phyloP scores from a whole-genome alignment of 2,888 invertebrate genomes.

The Sminthurinus aureus region DNA sequence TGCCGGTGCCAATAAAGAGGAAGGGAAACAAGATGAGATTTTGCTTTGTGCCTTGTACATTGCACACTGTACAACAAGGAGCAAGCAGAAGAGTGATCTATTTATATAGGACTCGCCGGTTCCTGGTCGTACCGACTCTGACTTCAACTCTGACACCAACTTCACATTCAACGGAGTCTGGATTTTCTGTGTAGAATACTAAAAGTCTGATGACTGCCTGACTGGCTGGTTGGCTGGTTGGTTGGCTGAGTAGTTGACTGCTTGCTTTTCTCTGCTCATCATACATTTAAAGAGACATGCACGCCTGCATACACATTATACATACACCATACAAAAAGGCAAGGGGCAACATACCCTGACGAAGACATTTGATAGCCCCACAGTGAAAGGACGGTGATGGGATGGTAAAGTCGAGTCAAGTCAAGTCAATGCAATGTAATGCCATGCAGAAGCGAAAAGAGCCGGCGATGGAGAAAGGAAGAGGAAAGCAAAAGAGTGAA shows the following conservation, averaged over 20 bases:
- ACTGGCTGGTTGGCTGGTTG: not conserved
- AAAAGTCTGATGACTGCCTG: not conserved
- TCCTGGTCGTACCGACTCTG: too few species aligned
- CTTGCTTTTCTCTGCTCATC: not conserved
- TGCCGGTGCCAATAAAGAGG: too few species aligned
- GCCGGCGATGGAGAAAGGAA: not conserved
- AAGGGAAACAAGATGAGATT: not conserved
- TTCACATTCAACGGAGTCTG: not conserved
- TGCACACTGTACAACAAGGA: not conserved
- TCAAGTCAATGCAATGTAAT: too few species aligned
- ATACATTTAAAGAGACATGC: not conserved
- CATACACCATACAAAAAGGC: not conserved
- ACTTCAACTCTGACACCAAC: not conserved
- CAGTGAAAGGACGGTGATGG: not conserved
- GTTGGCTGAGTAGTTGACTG: not conserved
- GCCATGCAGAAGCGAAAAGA: too few species aligned
- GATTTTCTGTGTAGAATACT: conserved; percentile 29
- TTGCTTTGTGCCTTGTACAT: not conserved
- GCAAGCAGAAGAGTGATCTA: not conserved
- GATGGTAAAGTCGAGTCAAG: not conserved
- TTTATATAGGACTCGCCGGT: not conserved
- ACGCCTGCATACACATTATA: not conserved
- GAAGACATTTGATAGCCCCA: conserved; percentile 19
- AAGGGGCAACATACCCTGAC: not conserved
- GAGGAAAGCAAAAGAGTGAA: not conserved